These are phyloP conservation scores for Agrotis exclamationis DNA, from an alignment of 2,888 invertebrate species.

Conservation along the genomic window DNA sequence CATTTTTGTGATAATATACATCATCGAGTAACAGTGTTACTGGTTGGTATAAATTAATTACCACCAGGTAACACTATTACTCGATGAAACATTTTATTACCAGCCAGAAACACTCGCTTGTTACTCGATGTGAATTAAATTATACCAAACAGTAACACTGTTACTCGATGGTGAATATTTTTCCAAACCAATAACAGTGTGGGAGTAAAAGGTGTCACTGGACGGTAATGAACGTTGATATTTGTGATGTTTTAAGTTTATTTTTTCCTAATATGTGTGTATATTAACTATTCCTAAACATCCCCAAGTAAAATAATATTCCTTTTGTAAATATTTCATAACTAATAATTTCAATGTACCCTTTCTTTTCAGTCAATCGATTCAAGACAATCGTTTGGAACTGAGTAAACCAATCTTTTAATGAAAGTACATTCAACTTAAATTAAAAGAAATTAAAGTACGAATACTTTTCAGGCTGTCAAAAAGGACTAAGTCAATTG, in stretches of 20 bases:
- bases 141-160: too few relatives aligned
- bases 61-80: too few relatives aligned
- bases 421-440: conserved; percentile 49
- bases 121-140: too few relatives aligned
- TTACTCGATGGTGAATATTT: too few relatives aligned
- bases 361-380: conserved; percentile 66
- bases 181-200: too few relatives aligned
- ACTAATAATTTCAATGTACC: conserved; percentile 49
- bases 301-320: not conserved
- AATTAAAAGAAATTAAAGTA: conserved; percentile 76
- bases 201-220: too few relatives aligned
- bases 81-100: too few relatives aligned
- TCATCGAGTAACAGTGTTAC: too few relatives aligned
- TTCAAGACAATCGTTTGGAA: conserved; percentile 68
- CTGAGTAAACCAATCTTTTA: conserved; percentile 59
- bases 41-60: too few relatives aligned
- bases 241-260: not conserved
- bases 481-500: conserved; percentile 85
- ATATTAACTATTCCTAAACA: not conserved
- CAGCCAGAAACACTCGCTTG: too few relatives aligned
- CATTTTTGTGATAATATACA: too few relatives aligned
- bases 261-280: not conserved
- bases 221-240: too few relatives aligned
- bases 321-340: conserved; percentile 47
- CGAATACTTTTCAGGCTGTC: conserved; percentile 86